A percentile compares a stretch with the other conserved stretches of the same genome.
Conservation (phyloP, 2,888 invertebrate species). For the Caenorhabditis zanzibari region DNA sequence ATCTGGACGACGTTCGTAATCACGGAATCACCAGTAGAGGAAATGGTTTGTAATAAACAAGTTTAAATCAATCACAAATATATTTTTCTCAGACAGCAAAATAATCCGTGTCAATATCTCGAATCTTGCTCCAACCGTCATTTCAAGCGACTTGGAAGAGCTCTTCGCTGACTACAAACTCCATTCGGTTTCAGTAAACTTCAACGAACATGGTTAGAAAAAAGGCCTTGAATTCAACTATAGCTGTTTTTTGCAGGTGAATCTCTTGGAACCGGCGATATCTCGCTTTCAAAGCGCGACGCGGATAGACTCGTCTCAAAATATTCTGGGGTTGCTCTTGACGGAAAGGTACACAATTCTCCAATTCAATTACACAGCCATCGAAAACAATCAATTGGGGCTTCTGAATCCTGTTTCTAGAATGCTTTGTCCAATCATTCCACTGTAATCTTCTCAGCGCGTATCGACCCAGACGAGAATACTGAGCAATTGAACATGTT, state of each 20-base stretch:
- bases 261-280: slow-evolving; percentile 75
- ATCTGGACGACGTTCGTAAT: slow-evolving; percentile 51
- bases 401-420: slow-evolving; percentile 22
- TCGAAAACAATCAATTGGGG: slow-evolving; percentile 38
- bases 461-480: background rate
- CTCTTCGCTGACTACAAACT: slow-evolving; percentile 69
- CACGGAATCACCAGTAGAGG: slow-evolving; percentile 49
- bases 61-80: background rate
- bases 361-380: slow-evolving; percentile 41
- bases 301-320: slow-evolving; percentile 67
- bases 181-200: slow-evolving; percentile 70
- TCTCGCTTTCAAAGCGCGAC: slow-evolving; percentile 68
- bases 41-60: slow-evolving; percentile 8
- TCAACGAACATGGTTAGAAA: slow-evolving; percentile 70
- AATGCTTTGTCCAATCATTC: background rate
- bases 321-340: slow-evolving; percentile 69
- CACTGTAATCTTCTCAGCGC: slow-evolving; percentile 12
- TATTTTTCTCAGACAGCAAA: slow-evolving; percentile 49
- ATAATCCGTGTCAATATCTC: slow-evolving; percentile 68
- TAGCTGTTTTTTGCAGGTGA: slow-evolving; percentile 44
- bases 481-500: slow-evolving; percentile 3
- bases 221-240: background rate
- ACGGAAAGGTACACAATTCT: slow-evolving; percentile 65
- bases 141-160: slow-evolving; percentile 72
- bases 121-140: slow-evolving; percentile 70